Evolutionary conservation across 2,797 vertebrate genomes (phyloP), one percentile per base, ranked within the genome.

Genomic region (Schizopygopsis malacanthus): DNA sequence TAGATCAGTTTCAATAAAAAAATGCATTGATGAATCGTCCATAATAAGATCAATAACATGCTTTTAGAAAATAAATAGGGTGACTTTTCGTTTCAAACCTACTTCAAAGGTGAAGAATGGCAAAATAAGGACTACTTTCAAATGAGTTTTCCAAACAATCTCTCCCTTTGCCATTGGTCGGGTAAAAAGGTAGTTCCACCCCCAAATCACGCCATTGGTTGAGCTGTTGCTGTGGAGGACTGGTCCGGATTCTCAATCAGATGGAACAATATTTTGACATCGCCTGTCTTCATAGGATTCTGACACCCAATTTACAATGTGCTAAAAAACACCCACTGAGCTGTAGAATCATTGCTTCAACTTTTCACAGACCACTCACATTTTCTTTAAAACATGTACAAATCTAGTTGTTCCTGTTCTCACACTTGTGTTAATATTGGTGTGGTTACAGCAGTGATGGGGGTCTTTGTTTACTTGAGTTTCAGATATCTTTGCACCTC

Each of bases 401-500:
- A 20, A 18, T 47, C 41, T 13, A 71, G 22, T 43, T 25, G 1
- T 15, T 18, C 15, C 25, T 12, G 47, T 75, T 75, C 25, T 33
- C 72, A 52, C 4, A 12, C 16, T 75, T 75, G 1, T 73, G 71
- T 28, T 73, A 54, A 76, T 77, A 77, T 56, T 54, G 75, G 11
- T 56, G 75, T 56, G 75, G 75, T 39, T 77, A 39, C 11, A 12
- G 20, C 39, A 71, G 39, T n/a, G 33, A 69, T 69, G 65, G 16
- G 25, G 39, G 45, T 5, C 39, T 41, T 41, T 37, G 50, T 54
- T 76, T 54, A 76, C 18, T 39, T 54, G 73, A 54, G 50, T n/a
- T 77, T 11, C 10, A 39, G 37, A n/a, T 77, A 20, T 56, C 75
- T 39, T 39, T 54, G 28, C 2, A 6, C 3, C 28, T 7, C 1